phyloP scores from a whole-genome alignment of 2,797 vertebrate genomes.

The Cynodonichthys magdalenae region DNA sequence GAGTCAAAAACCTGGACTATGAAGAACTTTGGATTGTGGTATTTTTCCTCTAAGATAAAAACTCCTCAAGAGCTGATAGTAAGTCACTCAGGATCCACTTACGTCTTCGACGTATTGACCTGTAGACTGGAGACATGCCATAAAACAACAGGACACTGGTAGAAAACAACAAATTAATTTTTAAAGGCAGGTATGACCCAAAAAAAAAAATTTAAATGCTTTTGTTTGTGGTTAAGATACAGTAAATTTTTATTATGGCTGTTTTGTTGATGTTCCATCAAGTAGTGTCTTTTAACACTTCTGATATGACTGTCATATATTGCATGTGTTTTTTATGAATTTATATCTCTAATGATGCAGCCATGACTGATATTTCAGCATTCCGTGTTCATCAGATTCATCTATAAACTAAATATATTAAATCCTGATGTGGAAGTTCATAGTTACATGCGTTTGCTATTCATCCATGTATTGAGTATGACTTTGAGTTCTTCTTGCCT shows the following conservation, averaged over 20 bases:
- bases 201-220: background rate
- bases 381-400: background rate
- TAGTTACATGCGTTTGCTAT: background rate
- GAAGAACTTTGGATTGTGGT: background rate
- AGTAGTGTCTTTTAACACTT: no score
- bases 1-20: background rate
- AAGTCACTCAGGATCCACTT: background rate
- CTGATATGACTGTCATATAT: background rate
- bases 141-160: background rate
- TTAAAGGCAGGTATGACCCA: background rate
- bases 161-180: background rate
- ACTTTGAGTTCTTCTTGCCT: background rate
- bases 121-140: background rate
- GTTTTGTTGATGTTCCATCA: no score
- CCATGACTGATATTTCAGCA: background rate
- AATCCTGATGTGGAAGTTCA: background rate
- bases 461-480: background rate
- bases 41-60: constrained; percentile 2
- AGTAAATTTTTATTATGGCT: background rate
- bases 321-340: background rate
- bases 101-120: background rate
- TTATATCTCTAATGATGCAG: background rate
- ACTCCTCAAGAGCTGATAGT: constrained; percentile 4
- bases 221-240: background rate
- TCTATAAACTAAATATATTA: constrained; percentile 6